These are phyloP conservation scores for Chrysogorgia sp. DNA, from an alignment of 92 coral and sea anemone species.

Conservation along the genomic window DNA sequence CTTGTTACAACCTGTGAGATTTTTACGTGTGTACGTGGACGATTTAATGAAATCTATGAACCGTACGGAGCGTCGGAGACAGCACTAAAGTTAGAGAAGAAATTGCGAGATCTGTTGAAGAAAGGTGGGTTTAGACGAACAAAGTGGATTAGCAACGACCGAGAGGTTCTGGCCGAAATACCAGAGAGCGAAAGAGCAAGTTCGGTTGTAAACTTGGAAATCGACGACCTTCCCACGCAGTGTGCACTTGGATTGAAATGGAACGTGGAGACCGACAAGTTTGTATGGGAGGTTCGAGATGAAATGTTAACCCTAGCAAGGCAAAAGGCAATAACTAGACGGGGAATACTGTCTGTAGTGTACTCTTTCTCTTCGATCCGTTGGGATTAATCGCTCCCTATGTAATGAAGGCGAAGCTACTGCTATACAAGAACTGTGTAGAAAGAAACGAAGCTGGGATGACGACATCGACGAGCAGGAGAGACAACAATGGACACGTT, in stretches of 20 bases:
- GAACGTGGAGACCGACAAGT: slow-evolving; percentile 12
- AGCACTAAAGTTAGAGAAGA: slow-evolving; percentile 31
- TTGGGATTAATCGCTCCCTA: slow-evolving; percentile 39
- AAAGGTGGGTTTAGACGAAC: slow-evolving; percentile 61
- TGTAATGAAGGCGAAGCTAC: slow-evolving; percentile 32
- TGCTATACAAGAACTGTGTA: slow-evolving; percentile 45
- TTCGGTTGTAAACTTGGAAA: slow-evolving; percentile 46
- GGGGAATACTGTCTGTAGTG: slow-evolving; percentile 27
- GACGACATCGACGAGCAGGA: slow-evolving; percentile 40
- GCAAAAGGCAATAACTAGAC: slow-evolving; percentile 9
- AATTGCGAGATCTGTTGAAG: slow-evolving; percentile 49
- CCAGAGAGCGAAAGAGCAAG: slow-evolving; percentile 61
- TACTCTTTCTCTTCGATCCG: slow-evolving; percentile 41
- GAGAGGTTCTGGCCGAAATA: slow-evolving; percentile 41
- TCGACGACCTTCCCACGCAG: slow-evolving; percentile 45
- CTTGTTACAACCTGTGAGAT: too few relatives aligned
- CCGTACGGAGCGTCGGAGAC: too few relatives aligned
- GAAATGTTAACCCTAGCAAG: too few relatives aligned
- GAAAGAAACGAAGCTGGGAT: slow-evolving; percentile 58
- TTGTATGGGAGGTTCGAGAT: slow-evolving; percentile 44
- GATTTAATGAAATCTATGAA: too few relatives aligned
- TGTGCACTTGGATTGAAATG: slow-evolving; percentile 28
- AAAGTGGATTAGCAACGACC: too few relatives aligned
- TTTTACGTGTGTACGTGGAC: too few relatives aligned
- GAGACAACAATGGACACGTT: slow-evolving; percentile 48